These are phyloP conservation scores for Gorilla gorilla DNA, from an alignment of 2,113 vertebrate species.

Conservation along the genomic window DNA sequence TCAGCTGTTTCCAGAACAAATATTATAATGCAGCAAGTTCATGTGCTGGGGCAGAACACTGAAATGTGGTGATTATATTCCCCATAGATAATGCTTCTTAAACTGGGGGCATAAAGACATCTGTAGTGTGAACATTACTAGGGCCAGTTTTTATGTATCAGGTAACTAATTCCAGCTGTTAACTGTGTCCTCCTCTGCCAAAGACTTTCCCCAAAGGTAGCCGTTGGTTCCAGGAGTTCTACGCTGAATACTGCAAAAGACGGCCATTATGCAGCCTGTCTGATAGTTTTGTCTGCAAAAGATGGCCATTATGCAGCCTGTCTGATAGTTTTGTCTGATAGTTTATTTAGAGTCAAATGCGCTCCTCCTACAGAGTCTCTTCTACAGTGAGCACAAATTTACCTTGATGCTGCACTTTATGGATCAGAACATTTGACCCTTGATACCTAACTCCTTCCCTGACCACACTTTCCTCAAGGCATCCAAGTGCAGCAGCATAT, in stretches of 20 bases:
- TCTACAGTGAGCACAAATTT: neutral
- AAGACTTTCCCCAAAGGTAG: constrained; percentile 21
- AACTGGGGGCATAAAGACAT: neutral
- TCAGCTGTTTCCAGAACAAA: constrained; percentile 4
- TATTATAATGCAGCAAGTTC: neutral
- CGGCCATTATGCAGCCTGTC: neutral
- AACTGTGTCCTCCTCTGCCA: neutral
- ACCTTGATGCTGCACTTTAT: neutral
- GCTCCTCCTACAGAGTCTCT: neutral
- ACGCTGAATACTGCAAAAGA: neutral
- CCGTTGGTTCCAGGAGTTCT: neutral
- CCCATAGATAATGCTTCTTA: neutral
- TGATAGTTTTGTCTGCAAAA: neutral
- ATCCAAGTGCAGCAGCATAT: neutral
- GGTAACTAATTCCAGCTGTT: constrained; percentile 39
- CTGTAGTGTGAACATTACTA: neutral
- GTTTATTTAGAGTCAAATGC: neutral
- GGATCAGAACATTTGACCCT: neutral
- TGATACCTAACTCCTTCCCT: neutral
- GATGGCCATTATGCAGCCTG: neutral
- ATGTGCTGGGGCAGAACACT: neutral
- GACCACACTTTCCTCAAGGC: constrained; percentile 1
- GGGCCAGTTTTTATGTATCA: neutral
- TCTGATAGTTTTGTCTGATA: neutral
- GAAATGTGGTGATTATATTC: neutral